Percentiles rank a stretch among this genome's conserved stretches.
Evolutionary conservation across 2,113 vertebrate genomes (phyloP).

Genomic region (Edolisoma coerulescens): DNA sequence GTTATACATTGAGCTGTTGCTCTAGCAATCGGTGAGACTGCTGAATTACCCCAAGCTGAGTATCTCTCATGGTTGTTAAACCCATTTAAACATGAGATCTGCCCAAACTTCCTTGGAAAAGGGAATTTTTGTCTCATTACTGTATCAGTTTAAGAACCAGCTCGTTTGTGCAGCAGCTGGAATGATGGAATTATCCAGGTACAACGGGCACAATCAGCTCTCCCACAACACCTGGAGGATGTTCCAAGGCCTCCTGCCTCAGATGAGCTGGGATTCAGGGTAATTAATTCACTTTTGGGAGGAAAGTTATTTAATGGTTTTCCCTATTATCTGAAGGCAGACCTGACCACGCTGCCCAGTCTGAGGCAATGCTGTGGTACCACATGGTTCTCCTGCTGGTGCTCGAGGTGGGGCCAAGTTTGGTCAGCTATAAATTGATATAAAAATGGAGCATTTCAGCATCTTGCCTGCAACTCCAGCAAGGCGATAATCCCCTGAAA

Average conservation of each 20-base stretch:
- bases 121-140: background rate
- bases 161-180: background rate
- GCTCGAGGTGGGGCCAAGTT: background rate
- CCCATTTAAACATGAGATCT: background rate
- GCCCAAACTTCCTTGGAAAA: background rate
- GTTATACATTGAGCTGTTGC: background rate
- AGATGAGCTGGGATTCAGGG: background rate
- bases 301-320: background rate
- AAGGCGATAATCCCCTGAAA: background rate
- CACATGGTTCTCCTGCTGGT: background rate
- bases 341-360: background rate
- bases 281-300: background rate
- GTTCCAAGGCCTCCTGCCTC: background rate
- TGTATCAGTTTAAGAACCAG: background rate
- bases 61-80: background rate
- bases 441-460: background rate
- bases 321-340: background rate
- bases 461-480: background rate
- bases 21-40: background rate
- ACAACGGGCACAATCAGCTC: background rate
- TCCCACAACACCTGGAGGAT: background rate
- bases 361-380: background rate
- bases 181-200: background rate
- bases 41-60: accelerated
- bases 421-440: background rate